These are phyloP conservation scores for Sardinella longiceps DNA, from an alignment of 2,797 vertebrate species.

Conservation along the genomic window DNA sequence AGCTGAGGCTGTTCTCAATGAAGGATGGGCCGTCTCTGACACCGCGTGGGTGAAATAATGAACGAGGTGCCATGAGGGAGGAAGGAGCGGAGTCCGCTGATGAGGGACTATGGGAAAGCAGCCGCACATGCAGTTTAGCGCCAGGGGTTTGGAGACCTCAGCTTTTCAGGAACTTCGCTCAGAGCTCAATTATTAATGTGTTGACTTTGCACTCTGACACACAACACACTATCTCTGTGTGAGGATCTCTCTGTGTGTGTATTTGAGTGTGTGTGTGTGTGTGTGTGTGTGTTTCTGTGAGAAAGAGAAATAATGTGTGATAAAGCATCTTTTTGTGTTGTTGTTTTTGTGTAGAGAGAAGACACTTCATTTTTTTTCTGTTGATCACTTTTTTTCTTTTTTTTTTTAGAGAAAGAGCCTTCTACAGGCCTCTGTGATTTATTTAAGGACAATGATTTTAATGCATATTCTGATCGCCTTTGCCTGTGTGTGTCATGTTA, in stretches of 20 bases:
- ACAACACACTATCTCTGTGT: not conserved
- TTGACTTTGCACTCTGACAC: not conserved
- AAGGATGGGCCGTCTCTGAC: not conserved
- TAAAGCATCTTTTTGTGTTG: not conserved
- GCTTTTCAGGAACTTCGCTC: not conserved
- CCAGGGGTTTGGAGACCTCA: not conserved
- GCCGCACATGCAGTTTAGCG: not conserved
- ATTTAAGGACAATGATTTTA: not conserved
- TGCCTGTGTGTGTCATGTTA: not conserved
- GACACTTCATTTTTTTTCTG: too few species aligned
- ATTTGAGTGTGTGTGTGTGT: not conserved
- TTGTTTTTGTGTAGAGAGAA: not conserved
- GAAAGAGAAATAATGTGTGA: too few species aligned
- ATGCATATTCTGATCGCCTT: not conserved
- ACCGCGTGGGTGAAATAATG: not conserved
- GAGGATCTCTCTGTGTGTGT: not conserved
- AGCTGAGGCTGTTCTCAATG: not conserved
- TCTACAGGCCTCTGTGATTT: not conserved
- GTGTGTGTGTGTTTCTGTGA: too few species aligned
- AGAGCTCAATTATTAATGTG: not conserved
- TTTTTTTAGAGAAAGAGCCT: too few species aligned
- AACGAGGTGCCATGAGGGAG: not conserved
- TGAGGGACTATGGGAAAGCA: not conserved
- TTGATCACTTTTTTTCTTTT: not conserved
- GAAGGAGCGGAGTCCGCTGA: not conserved